Evolutionary conservation across 2,888 invertebrate species (phyloP).

Genomic region (Malthinus seriepunctatus): DNA sequence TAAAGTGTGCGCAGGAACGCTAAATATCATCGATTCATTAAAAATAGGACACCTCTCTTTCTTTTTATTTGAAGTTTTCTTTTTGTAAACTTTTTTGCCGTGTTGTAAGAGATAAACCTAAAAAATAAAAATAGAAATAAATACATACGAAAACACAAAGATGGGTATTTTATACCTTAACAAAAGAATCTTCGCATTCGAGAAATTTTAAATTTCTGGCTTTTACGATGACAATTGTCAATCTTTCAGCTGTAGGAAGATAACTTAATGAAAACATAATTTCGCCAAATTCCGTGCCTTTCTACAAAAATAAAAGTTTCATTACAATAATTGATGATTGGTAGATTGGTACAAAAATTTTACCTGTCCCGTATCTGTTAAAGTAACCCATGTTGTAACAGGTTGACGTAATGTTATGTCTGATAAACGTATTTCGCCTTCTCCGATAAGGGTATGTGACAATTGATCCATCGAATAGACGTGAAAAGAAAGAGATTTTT

Average conservation of each 20-base stretch:
- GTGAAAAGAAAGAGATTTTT: constrained; percentile 68
- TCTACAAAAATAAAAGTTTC: constrained; percentile 49
- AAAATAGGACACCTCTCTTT: constrained; percentile 77
- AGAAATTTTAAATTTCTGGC: constrained; percentile 72
- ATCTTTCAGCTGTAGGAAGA: constrained; percentile 78
- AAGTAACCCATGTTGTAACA: constrained; percentile 77
- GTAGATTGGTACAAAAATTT: neutral
- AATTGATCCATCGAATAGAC: constrained; percentile 67
- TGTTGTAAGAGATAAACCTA: constrained; percentile 79
- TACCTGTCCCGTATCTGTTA: constrained; percentile 73
- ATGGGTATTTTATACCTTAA: constrained; percentile 62
- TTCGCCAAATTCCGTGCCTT: constrained; percentile 73
- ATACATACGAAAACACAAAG: constrained; percentile 3
- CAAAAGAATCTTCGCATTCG: constrained; percentile 71
- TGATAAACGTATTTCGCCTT: constrained; percentile 69
- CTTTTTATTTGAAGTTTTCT: constrained; percentile 76
- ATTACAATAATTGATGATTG: neutral
- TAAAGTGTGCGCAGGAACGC: constrained; percentile 72
- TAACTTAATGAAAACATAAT: constrained; percentile 82
- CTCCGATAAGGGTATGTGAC: constrained; percentile 67
- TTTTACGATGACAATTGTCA: constrained; percentile 77
- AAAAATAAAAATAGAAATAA: constrained; percentile 14
- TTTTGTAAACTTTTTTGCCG: constrained; percentile 80
- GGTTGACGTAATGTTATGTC: constrained; percentile 68
- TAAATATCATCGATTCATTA: constrained; percentile 85